phyloP scores from a whole-genome alignment of 23 tunicate genomes.

The Ciona savignyi region DNA sequence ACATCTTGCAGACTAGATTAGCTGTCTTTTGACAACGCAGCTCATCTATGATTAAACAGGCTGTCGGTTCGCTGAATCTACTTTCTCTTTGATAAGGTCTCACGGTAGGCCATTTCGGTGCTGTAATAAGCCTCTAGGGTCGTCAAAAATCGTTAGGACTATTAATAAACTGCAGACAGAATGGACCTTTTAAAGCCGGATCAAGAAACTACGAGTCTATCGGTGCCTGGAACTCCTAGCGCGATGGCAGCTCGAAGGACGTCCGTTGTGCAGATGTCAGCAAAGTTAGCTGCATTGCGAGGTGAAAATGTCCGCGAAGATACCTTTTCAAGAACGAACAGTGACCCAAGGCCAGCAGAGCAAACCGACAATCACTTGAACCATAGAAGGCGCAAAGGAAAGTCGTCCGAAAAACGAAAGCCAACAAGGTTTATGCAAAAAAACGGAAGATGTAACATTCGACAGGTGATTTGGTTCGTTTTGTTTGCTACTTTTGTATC shows the following conservation, averaged over 20 bases:
- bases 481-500: no score
- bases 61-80: no score
- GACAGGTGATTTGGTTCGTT: conserved; percentile 40
- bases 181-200: neutral
- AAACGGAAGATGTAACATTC: conserved; percentile 92
- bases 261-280: conserved; percentile 49
- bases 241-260: conserved; percentile 31
- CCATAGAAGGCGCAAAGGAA: neutral
- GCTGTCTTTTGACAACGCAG: no score
- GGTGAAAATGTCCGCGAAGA: conserved; percentile 44
- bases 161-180: no score
- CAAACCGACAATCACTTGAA: neutral
- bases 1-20: no score
- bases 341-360: neutral
- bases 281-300: conserved; percentile 60
- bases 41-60: no score
- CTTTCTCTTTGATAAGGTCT: no score
- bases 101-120: no score
- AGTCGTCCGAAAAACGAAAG: conserved; percentile 13
- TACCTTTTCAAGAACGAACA: conserved; percentile 8
- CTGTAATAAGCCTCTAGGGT: no score
- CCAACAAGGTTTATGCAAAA: conserved; percentile 91
- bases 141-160: no score
- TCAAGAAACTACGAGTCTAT: neutral
- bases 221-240: conserved; percentile 26